Evolutionary conservation across 53 echinoderm and acorn worm species (phyloP), one percentile per base, ranked within the genome.

Genomic region (Apostichopus leukothele): DNA sequence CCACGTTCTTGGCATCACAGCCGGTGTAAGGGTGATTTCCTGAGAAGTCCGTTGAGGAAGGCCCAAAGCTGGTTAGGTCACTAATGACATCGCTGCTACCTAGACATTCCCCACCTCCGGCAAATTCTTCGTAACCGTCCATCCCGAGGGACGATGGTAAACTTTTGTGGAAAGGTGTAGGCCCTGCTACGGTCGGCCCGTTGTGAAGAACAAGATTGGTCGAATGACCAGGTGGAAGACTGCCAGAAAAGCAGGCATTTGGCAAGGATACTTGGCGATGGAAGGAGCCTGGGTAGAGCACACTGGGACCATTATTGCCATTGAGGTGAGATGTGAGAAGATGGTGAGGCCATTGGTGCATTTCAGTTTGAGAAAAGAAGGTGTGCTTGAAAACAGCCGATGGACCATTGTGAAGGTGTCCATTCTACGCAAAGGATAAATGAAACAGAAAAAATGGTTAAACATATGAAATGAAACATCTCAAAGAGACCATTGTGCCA

Each of bases 221-320:
- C 1, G 52, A 13, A 67, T 85, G 85, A 51, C 25, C 85, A 13
- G 68, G 51, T 25, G 88, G 88, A 87, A 87, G 88, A 87, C 88
- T 74, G 55, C 59, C 52, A 51, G 74, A 75, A 55, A 75, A 75
- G 26, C 53, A 87, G 71, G 88, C n/a, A 75, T 74, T 87, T 74
- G 88, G 88, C 74, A 87, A 75, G 50, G 88, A 87, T 59, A 74
- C 52, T 59, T 87, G 88, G 12, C 88, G 88, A 75, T 87, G 75
- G 60, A 87, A 87, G 9, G 67, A 0, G 67, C 86, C 67, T 19
- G 57, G 81, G 81, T 81, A n/a, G 54, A 9, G 50, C 2, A 67
- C 16, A 50, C 86, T 86, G 61, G 59, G 54, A 59, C 61, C 67
- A 5, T 51, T 86, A 86, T 86, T 86, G 86, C 86, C 71, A 67